These are phyloP conservation scores for Cephus pygmeus DNA, from an alignment of 2,888 invertebrate species.

Conservation along the genomic window DNA sequence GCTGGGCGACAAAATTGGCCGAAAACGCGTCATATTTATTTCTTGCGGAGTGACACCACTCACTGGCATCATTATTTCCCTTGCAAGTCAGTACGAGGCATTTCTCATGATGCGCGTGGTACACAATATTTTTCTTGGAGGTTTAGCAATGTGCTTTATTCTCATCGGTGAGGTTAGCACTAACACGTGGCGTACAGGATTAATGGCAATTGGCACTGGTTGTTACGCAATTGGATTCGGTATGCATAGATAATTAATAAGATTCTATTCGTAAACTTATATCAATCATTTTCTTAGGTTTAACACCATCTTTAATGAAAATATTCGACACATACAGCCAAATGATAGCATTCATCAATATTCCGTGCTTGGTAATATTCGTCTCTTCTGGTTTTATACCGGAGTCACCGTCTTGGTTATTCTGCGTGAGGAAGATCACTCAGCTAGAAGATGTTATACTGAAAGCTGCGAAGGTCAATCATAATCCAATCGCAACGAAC, in stretches of 20 bases:
- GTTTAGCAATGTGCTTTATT: conserved; percentile 31
- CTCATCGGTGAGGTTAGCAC: conserved; percentile 34
- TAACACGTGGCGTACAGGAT: conserved; percentile 30
- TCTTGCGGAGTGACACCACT: conserved; percentile 35
- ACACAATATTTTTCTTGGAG: conserved; percentile 37
- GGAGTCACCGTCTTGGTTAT: conserved; percentile 38
- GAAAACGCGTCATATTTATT: conserved; percentile 32
- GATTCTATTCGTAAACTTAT: no score
- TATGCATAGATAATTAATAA: conserved; percentile 12
- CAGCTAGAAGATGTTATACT: conserved; percentile 22
- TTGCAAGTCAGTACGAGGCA: conserved; percentile 19
- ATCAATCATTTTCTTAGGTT: conserved; percentile 17
- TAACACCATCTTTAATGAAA: conserved; percentile 28
- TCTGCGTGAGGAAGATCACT: conserved; percentile 23
- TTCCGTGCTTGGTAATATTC: conserved; percentile 27
- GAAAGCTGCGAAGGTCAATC: conserved; percentile 27
- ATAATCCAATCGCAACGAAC: conserved; percentile 17
- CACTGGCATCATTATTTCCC: conserved; percentile 28
- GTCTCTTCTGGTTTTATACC: conserved; percentile 29
- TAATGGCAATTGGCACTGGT: conserved; percentile 29
- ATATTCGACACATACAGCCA: conserved; percentile 31
- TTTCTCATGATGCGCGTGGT: conserved; percentile 27
- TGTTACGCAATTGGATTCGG: conserved; percentile 36
- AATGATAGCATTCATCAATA: conserved; percentile 30
- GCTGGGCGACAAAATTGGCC: conserved; percentile 33